Conservation (phyloP, 2,113 vertebrate genomes). For the Prinia subflava region DNA sequence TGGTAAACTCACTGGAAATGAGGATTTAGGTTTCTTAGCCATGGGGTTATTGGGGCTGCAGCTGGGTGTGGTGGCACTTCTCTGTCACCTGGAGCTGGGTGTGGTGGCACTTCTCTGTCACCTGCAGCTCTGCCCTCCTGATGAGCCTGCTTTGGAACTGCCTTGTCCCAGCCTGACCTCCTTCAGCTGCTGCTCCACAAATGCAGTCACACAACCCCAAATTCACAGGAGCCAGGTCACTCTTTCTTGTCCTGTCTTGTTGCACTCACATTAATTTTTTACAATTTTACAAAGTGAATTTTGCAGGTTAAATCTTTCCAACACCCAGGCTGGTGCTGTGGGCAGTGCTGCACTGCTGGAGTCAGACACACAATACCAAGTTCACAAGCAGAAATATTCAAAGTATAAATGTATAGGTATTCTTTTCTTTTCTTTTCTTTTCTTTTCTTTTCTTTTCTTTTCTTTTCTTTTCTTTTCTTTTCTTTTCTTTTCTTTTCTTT, state of each 20-base stretch:
- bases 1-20: not conserved
- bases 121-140: not conserved
- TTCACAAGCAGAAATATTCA: too few species aligned
- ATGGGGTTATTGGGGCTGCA: not conserved
- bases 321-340: not conserved
- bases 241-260: not conserved
- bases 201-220: not conserved
- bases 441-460: accelerated
- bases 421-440: too few species aligned
- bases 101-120: too few species aligned
- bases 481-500: too few species aligned
- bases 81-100: too few species aligned
- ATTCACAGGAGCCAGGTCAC: too few species aligned
- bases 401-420: not conserved
- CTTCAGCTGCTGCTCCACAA: not conserved
- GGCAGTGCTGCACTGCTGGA: not conserved
- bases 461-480: accelerated
- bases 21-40: not conserved
- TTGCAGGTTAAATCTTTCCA: not conserved
- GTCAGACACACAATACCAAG: too few species aligned
- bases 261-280: not conserved
- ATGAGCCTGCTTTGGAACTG: not conserved
- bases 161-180: not conserved
- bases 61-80: not conserved
- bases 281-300: not conserved